Evolutionary conservation across 2,113 vertebrate genomes (phyloP), one percentile per base, ranked within the genome.

Genomic region (Festucalex cinctus): DNA sequence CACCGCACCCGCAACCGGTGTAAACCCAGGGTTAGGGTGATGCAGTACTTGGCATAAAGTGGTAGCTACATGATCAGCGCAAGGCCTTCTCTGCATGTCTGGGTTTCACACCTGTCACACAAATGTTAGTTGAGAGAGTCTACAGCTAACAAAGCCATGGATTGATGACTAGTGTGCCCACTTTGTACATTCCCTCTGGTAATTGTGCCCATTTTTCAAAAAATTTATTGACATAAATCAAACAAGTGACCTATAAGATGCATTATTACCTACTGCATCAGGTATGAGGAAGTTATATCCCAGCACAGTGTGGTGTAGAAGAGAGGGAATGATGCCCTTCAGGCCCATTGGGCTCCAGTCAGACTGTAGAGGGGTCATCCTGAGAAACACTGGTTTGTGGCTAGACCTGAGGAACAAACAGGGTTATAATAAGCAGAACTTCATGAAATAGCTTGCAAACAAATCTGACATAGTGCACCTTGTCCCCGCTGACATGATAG

Each of bases 221-320:
- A 32, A 32, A n/a, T n/a, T n/a, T 32, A 4, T 32, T 32, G 2
- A 32, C 28, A 19, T 12, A 43, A 37, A 3, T 54, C 35, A 63
- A 41, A 69, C 58, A 69, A 62, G 24, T 69, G 66, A 70, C 71
- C 56, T 16, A 69, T 53, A 57, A 71, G 66, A 64, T 76, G 67
- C 80, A 65, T 58, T 73, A 89, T 93, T 94, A 95, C 95, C 95
- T 81, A 95, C 92, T 85, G 91, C 90, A 73, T 96, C 95, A 0
- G 95, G 94, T 91, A 97, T 93, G 91, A 97, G 92, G 91, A 95
- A 96, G 87, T 92, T 94, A 91, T 96, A 95, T 82, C 95, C 95
- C 88, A 95, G 73, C 75, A 97, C 91, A 82, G 94, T 93, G 88
- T 95, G 92, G 90, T 95, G 95, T 81, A 97, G 89, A 83, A 93